Percentiles rank a stretch among this genome's conserved stretches.
phyloP scores from a whole-genome alignment of 1,140 invertebrate species.

The Dreissena polymorpha region DNA sequence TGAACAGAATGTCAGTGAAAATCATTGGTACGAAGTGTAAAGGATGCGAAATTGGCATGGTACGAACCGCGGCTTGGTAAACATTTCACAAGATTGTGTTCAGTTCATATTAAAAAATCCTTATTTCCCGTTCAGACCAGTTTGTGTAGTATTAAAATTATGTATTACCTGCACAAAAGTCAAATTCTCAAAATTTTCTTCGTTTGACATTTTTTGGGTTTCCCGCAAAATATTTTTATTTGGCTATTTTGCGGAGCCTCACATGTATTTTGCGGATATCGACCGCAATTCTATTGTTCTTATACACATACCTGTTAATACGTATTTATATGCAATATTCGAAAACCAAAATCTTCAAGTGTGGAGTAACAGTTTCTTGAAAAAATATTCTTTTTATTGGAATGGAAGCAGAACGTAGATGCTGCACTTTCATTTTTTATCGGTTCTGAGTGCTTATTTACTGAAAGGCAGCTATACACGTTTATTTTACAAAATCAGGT shows the following conservation, averaged over 20 bases:
- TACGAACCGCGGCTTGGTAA: neutral
- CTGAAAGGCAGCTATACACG: too few relatives aligned
- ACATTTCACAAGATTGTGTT: neutral
- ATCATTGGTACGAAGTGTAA: neutral
- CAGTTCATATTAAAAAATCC: neutral
- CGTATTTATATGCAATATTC: too few relatives aligned
- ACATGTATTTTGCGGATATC: too few relatives aligned
- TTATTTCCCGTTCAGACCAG: neutral
- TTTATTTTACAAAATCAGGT: too few relatives aligned
- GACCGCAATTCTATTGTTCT: too few relatives aligned
- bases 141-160: neutral
- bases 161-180: constrained; percentile 9
- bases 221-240: constrained; percentile 22
- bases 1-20: neutral
- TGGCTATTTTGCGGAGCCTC: neutral
- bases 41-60: neutral
- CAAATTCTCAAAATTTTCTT: constrained; percentile 38
- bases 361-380: too few relatives aligned
- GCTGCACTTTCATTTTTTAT: too few relatives aligned
- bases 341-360: too few relatives aligned
- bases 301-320: too few relatives aligned
- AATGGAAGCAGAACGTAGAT: too few relatives aligned
- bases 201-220: constrained; percentile 28
- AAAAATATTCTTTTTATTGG: too few relatives aligned
- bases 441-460: too few relatives aligned